A percentile compares a stretch with the other conserved stretches of the same genome.
Conservation (phyloP, 2,797 vertebrate species). For the Bradypodion pumilum region DNA sequence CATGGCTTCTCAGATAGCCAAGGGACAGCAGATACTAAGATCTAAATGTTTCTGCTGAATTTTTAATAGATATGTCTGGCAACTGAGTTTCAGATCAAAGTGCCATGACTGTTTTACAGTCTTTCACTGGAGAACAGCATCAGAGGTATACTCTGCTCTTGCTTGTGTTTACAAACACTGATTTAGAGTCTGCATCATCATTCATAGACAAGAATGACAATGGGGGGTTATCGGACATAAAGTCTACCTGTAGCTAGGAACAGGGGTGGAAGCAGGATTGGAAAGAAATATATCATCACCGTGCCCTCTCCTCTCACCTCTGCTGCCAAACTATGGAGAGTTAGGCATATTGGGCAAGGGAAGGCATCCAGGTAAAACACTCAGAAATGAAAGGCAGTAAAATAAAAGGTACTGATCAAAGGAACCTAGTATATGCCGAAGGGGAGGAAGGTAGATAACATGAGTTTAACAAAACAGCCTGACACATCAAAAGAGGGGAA, state of each 20-base stretch:
- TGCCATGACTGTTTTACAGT: neutral
- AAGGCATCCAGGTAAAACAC: slow-evolving; percentile 19
- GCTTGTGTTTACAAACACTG: neutral
- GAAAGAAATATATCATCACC: neutral
- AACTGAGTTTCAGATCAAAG: slow-evolving; percentile 12
- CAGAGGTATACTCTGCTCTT: neutral
- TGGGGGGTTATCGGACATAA: neutral
- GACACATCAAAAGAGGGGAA: neutral
- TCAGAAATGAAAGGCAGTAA: slow-evolving; percentile 10
- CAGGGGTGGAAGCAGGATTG: neutral
- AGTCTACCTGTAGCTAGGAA: fast-evolving
- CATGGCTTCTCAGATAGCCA: neutral
- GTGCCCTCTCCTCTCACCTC: neutral
- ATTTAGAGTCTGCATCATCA: slow-evolving; percentile 14
- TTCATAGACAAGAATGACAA: neutral
- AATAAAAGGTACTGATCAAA: neutral
- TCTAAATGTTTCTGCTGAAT: slow-evolving; percentile 9
- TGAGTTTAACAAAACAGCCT: neutral
- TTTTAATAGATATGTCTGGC: neutral
- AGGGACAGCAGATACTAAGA: slow-evolving; percentile 26
- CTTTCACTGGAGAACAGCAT: slow-evolving; percentile 6
- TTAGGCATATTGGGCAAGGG: neutral
- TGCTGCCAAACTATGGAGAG: neutral
- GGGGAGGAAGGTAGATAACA: neutral
- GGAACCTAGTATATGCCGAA: slow-evolving; percentile 19